These are phyloP conservation scores for Nephrocerus scutellatus DNA, from an alignment of 2,888 invertebrate species.

Conservation along the genomic window DNA sequence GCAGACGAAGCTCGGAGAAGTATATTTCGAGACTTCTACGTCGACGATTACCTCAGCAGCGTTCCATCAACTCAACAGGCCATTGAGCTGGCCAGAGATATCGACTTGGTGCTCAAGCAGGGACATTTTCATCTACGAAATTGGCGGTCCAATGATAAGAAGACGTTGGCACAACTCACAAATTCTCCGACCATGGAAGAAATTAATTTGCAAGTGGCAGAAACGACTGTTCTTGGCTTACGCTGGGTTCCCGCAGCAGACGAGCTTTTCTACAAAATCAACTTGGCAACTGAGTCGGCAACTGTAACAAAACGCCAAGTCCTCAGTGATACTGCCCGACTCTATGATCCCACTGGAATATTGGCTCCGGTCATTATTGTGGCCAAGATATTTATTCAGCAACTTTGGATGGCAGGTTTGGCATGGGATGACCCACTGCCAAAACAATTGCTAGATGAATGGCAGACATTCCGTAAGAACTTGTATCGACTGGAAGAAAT, in stretches of 20 bases:
- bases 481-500: constrained; percentile 3
- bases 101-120: constrained; percentile 4
- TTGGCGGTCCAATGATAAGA: constrained; percentile 10
- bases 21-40: constrained; percentile 6
- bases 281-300: constrained; percentile 7
- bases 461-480: constrained; percentile 10
- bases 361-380: constrained; percentile 15
- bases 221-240: constrained; percentile 8
- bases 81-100: constrained; percentile 2
- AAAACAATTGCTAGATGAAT: constrained; percentile 7
- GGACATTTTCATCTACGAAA: constrained; percentile 11
- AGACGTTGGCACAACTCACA: constrained; percentile 4
- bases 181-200: not conserved
- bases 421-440: constrained; percentile 12
- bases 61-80: constrained; percentile 7
- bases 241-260: constrained; percentile 3
- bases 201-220: constrained; percentile 2
- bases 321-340: constrained; percentile 3
- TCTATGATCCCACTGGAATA: constrained; percentile 10
- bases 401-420: constrained; percentile 7
- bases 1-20: not conserved
- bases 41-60: constrained; percentile 9
- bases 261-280: constrained; percentile 8
- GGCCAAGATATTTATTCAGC: constrained; percentile 11
- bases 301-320: constrained; percentile 10